Evolutionary conservation across 2,113 vertebrate species (phyloP).

Genomic region (Pseudorasbora parva): DNA sequence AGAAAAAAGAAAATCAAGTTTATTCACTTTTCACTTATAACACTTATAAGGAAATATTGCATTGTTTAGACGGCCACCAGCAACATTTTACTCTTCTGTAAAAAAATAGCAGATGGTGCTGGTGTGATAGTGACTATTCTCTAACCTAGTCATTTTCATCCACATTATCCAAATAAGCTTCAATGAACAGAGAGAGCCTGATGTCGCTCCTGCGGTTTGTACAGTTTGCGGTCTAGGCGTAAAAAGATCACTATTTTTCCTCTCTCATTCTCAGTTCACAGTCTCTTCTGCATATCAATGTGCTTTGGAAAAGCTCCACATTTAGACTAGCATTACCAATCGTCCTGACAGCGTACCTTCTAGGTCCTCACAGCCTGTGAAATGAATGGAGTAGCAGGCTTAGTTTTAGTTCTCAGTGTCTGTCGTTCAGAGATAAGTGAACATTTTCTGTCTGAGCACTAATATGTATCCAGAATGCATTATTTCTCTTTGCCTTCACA

Average conservation of each 20-base stretch:
- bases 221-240: neutral
- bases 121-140: neutral
- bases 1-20: too few relatives aligned
- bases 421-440: constrained; percentile 75
- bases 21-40: too few relatives aligned
- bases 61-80: neutral
- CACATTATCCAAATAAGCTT: neutral
- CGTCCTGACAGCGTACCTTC: constrained; percentile 58
- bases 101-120: constrained; percentile 17
- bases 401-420: constrained; percentile 64
- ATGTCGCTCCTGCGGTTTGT: constrained; percentile 13
- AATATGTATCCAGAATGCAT: constrained; percentile 70
- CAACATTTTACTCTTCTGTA: neutral
- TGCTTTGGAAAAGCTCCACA: constrained; percentile 40
- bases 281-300: constrained; percentile 32
- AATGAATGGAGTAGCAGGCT: constrained; percentile 62
- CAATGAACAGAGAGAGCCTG: constrained; percentile 1
- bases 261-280: neutral
- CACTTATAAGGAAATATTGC: neutral
- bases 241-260: constrained; percentile 13
- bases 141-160: neutral
- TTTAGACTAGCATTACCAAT: constrained; percentile 64
- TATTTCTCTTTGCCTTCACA: constrained; percentile 71
- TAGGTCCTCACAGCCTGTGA: constrained; percentile 58
- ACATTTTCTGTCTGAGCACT: constrained; percentile 67